Evolutionary conservation across 2,113 vertebrate species (phyloP), one percentile per base, ranked within the genome.

Genomic region (Crotalus viridis): DNA sequence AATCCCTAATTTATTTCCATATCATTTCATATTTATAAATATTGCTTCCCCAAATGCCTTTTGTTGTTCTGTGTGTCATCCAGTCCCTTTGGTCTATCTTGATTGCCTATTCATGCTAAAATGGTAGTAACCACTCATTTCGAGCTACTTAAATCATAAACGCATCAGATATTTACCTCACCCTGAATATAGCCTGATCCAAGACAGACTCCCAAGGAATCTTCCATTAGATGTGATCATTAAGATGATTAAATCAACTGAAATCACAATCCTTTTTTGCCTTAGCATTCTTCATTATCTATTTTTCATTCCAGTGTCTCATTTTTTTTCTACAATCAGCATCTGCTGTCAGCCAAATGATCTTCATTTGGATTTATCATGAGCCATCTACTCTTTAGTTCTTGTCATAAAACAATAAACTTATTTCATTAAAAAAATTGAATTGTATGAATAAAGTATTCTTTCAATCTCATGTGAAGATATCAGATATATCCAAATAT

Each of bases 11-110:
- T 54, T 93, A 74, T 48, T 89, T 91, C 93, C 61, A 0, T 0
- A 13, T 81, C 19, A 0, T 0, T 56, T 19, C 26, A 91, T 13
- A 90, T 95, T 95, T 95, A 95, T 61, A 96, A 94, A 95, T 51
- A 96, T 93, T 81, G 33, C 69, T 81, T 6, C 33, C 33, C 69
- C 69, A 81, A 74, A 81, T 81, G 6, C 17, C 33, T 39, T 81
- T 2, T 81, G 69, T 33, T 33, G 64, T 81, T 81, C 13, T 9
- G 33, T 81, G 7, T 81, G 17, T 19, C 15, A 39, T 81, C 69
- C 33, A 81, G 7, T 5, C 69, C 28, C 33, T 39, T 19, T 81
- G 15, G n/a, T 39, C n/a, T 74, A 33, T 74, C n/a, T 33, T 74
- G 15, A 81, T 81, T 81, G n/a, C n/a, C 69, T 81, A 81, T 81